Evolutionary conservation across 92 coral and sea anemone species (phyloP).

Genomic region (Parazoanthus darwini): DNA sequence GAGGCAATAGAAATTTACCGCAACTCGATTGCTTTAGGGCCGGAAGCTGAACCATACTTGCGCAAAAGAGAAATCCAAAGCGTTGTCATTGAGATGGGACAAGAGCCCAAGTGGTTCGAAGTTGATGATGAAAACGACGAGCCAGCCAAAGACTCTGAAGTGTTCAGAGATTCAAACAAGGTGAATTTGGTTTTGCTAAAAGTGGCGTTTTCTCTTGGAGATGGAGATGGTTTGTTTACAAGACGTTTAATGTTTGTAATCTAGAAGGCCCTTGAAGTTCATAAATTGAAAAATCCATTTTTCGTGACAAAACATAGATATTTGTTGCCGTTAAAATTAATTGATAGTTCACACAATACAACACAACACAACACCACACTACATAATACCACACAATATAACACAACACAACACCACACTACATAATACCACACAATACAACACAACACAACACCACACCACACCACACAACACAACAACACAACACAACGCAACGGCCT

Average conservation of each 20-base stretch:
- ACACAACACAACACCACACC: background rate
- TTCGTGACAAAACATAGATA: too few relatives aligned
- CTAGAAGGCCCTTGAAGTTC: too few relatives aligned
- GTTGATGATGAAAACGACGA: background rate
- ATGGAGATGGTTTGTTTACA: too few relatives aligned
- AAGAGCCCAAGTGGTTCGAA: background rate
- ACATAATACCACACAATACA: too few relatives aligned
- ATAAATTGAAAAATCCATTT: too few relatives aligned
- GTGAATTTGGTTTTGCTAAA: background rate
- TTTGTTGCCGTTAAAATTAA: too few relatives aligned
- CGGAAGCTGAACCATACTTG: background rate
- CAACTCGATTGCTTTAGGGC: background rate
- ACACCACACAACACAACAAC: background rate
- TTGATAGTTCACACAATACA: background rate
- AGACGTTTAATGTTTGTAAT: too few relatives aligned
- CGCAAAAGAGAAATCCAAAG: background rate
- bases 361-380: background rate
- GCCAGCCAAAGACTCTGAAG: background rate
- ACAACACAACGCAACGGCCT: background rate
- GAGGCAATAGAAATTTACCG: background rate
- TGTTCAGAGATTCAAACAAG: slow-evolving; percentile 1
- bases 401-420: too few relatives aligned
- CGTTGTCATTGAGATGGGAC: slow-evolving; percentile 15
- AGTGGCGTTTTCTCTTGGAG: too few relatives aligned
- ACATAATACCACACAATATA: background rate